Evolutionary conservation across 92 coral and sea anemone species (phyloP).

Genomic region (Phenganax marumi): DNA sequence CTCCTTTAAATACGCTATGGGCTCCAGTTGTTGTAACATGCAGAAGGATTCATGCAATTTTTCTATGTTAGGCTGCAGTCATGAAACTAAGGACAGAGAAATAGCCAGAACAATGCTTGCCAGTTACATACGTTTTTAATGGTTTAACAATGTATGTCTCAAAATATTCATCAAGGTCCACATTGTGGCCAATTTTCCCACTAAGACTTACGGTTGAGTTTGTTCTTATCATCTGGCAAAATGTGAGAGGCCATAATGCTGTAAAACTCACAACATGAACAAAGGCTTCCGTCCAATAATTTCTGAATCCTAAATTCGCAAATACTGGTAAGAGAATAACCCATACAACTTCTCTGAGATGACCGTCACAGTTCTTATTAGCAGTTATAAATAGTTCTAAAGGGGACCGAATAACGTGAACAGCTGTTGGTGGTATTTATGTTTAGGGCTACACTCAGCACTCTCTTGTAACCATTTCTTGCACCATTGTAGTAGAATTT

Average conservation of each 20-base stretch:
- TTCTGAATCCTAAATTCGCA: slow-evolving; percentile 22
- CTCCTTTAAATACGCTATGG: too few relatives aligned
- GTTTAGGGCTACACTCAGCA: not conserved
- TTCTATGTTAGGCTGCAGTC: too few relatives aligned
- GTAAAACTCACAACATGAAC: slow-evolving; percentile 7
- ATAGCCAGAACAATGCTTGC: not conserved
- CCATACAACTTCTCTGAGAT: slow-evolving; percentile 39
- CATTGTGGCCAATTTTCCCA: slow-evolving; percentile 30
- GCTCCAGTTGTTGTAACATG: not conserved
- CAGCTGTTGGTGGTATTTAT: slow-evolving; percentile 32
- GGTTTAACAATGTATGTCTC: slow-evolving; percentile 36
- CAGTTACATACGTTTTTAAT: not conserved
- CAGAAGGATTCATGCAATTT: not conserved
- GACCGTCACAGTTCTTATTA: not conserved
- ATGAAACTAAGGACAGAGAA: too few relatives aligned
- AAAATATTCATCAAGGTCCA: slow-evolving; percentile 23
- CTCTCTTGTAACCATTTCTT: slow-evolving; percentile 22
- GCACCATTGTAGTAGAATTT: slow-evolving; percentile 13
- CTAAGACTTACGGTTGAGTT: slow-evolving; percentile 27
- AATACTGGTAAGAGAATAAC: slow-evolving; percentile 14
- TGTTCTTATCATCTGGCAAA: slow-evolving; percentile 17
- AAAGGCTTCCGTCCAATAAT: slow-evolving; percentile 36
- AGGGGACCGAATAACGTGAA: slow-evolving; percentile 25
- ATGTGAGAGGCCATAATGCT: slow-evolving; percentile 25
- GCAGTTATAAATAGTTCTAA: not conserved